Evolutionary conservation across 2,113 vertebrate genomes (phyloP).

Genomic region (Aramus guarauna): DNA sequence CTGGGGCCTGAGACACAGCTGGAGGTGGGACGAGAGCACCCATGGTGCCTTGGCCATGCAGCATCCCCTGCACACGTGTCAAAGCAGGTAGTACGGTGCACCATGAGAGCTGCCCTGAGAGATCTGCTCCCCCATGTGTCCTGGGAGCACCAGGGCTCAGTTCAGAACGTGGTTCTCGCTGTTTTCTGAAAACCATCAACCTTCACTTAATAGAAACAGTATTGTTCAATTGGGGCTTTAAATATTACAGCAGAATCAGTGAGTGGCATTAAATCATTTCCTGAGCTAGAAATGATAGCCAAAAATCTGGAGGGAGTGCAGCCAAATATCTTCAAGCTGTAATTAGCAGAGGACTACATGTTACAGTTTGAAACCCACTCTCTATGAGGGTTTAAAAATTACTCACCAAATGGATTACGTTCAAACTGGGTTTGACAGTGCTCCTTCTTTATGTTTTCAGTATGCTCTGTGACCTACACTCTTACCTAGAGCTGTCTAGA

Average conservation of each 20-base stretch:
- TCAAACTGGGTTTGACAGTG: background rate
- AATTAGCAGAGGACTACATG: background rate
- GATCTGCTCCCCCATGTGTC: background rate
- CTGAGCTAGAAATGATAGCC: background rate
- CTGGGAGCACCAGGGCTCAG: background rate
- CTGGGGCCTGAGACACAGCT: background rate
- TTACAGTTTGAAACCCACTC: background rate
- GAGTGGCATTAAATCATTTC: background rate
- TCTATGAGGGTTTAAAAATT: background rate
- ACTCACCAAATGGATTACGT: background rate
- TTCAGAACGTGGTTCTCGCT: background rate
- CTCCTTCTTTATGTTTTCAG: background rate
- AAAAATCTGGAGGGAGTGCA: background rate
- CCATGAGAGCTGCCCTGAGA: background rate
- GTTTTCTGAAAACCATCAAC: background rate
- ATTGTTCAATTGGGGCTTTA: background rate
- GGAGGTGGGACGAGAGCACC: background rate
- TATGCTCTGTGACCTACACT: background rate
- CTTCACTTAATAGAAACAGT: background rate
- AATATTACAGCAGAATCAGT: background rate
- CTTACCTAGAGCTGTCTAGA: background rate
- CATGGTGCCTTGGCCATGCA: background rate
- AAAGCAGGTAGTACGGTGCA: background rate
- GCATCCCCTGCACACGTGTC: rapidly evolving
- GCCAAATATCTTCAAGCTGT: conserved; percentile 5